phyloP scores from a whole-genome alignment of 1,140 invertebrate species.

The Lordiphosa collinella region DNA sequence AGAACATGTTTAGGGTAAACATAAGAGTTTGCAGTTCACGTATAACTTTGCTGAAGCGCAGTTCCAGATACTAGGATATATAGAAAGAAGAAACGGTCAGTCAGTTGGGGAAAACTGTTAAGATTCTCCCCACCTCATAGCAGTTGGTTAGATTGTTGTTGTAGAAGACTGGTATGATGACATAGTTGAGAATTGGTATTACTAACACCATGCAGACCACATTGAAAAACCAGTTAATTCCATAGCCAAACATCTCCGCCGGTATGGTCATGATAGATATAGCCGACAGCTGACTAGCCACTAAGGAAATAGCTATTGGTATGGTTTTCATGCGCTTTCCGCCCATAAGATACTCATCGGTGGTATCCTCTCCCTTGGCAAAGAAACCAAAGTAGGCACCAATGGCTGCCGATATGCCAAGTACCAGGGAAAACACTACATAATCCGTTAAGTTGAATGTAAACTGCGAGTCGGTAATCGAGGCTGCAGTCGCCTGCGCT shows the following conservation, averaged over 20 bases:
- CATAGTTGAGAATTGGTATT: constrained; percentile 83
- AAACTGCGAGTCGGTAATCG: background rate
- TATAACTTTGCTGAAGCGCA: constrained; percentile 83
- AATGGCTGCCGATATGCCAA: constrained; percentile 82
- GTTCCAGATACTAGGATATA: constrained; percentile 84
- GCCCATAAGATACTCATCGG: constrained; percentile 83
- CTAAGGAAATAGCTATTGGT: constrained; percentile 84
- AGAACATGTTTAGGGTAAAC: constrained; percentile 81
- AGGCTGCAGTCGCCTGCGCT: no score
- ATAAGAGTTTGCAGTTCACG: constrained; percentile 84
- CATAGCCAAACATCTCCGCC: constrained; percentile 89
- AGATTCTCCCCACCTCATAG: constrained; percentile 84
- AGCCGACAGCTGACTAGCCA: constrained; percentile 89
- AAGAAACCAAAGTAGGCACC: constrained; percentile 85
- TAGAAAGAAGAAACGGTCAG: no score
- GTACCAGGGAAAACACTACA: constrained; percentile 83
- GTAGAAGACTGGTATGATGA: constrained; percentile 92
- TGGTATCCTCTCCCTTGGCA: constrained; percentile 67
- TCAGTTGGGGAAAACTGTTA: no score
- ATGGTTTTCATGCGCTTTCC: constrained; percentile 83
- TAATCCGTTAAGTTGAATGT: constrained; percentile 82
- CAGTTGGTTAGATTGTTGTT: constrained; percentile 89
- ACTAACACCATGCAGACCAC: constrained; percentile 84
- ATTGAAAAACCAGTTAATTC: constrained; percentile 85
- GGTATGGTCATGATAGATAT: constrained; percentile 89